Conservation (phyloP, 2,888 invertebrate species). For the Hedychridium roseum region DNA sequence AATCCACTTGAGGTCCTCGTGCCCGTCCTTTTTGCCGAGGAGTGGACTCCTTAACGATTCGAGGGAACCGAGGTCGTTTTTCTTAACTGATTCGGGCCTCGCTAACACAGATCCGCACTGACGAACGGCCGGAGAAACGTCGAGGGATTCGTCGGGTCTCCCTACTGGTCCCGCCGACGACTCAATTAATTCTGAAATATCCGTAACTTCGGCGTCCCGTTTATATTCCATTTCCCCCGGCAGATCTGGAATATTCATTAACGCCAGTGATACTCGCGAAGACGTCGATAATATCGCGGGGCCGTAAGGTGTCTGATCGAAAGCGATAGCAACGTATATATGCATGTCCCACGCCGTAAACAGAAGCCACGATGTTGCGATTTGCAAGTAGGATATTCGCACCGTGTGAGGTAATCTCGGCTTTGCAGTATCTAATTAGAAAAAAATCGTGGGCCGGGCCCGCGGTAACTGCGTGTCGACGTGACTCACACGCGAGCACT, state of each 20-base stretch:
- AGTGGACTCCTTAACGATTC: conserved; percentile 43
- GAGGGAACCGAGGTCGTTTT: conserved; percentile 41
- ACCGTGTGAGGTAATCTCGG: background rate
- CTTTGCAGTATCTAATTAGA: background rate
- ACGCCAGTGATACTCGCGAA: too few species aligned
- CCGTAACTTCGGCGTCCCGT: too few species aligned
- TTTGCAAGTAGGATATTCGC: too few species aligned
- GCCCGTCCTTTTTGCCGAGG: conserved; percentile 24
- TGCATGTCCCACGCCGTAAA: background rate
- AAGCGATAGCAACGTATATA: background rate
- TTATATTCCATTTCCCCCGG: too few species aligned
- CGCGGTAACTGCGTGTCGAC: background rate
- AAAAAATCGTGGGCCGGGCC: background rate
- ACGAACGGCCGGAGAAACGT: too few species aligned
- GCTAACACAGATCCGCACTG: too few species aligned
- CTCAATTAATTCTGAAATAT: too few species aligned
- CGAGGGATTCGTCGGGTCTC: too few species aligned
- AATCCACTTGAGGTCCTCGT: conserved; percentile 31
- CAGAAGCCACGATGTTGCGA: conserved; percentile 5
- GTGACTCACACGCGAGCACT: conserved; percentile 1
- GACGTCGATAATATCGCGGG: background rate
- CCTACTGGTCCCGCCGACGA: too few species aligned
- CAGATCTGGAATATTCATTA: too few species aligned
- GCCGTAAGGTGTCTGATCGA: background rate
- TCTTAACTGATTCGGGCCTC: conserved; percentile 28